Conservation (phyloP, 2,888 invertebrate genomes). For the Trichopria drosophilae region DNA sequence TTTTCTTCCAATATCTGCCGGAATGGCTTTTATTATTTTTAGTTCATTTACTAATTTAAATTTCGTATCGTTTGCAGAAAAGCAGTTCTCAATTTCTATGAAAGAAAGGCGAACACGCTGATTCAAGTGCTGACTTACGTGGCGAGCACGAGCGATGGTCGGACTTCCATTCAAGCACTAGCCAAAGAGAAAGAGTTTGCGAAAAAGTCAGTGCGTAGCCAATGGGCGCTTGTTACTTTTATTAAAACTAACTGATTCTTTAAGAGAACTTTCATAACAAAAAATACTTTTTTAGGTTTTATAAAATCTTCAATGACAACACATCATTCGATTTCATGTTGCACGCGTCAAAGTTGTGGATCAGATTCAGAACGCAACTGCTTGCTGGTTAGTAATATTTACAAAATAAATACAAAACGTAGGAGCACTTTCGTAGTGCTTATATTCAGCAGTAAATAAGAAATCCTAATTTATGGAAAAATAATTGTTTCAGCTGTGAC, state of each 20-base stretch:
- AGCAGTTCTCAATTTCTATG: constrained; percentile 38
- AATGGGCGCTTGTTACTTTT: neutral
- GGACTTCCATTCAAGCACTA: constrained; percentile 45
- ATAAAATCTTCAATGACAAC: constrained; percentile 42
- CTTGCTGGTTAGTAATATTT: constrained; percentile 36
- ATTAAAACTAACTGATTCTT: neutral
- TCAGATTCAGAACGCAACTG: constrained; percentile 43
- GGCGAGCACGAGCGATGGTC: constrained; percentile 41
- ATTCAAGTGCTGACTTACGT: constrained; percentile 42
- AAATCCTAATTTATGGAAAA: no score
- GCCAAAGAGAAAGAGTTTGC: constrained; percentile 44
- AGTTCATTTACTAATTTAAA: no score
- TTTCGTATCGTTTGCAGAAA: constrained; percentile 31
- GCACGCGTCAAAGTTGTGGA: constrained; percentile 43
- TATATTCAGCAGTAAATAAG: no score
- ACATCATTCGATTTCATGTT: constrained; percentile 44
- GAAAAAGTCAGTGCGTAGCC: constrained; percentile 32
- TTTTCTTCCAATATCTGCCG: no score
- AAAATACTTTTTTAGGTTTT: constrained; percentile 33
- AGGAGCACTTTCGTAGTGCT: no score
- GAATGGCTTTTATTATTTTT: no score
- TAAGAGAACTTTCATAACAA: constrained; percentile 1
- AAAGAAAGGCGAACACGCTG: constrained; percentile 38
- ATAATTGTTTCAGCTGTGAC: constrained; percentile 25
- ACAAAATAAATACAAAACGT: neutral